Evolutionary conservation across 2,113 vertebrate genomes (phyloP), one percentile per base, ranked within the genome.

Genomic region (Brachionichthys hirsutus): DNA sequence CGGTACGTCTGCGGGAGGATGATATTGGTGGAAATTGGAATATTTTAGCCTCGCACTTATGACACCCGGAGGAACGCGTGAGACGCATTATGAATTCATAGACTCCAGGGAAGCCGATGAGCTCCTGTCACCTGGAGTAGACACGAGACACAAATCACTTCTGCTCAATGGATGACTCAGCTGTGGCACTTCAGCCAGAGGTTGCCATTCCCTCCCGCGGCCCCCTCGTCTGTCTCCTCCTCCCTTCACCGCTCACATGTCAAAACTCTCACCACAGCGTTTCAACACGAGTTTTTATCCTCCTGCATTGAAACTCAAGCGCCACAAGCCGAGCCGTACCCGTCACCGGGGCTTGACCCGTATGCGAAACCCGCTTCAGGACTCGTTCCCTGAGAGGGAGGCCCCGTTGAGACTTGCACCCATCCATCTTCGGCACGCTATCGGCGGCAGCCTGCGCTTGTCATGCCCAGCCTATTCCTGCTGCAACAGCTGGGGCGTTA

Each of bases 21-120:
- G 46, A 52, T 43, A 66, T 50, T 76, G 79, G 72, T 54, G 80
- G 75, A 73, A 85, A 87, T 77, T 83, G 83, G 74, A n/a, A 73
- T 81, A 75, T 83, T 80, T 73, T 57, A 63, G 36, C 24, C 55
- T 61, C 63, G 46, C 36, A 46, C 70, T 78, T 38, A 63, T 64
- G 71, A 82, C 74, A 70, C 65, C 49, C 63, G 20, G 63, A 75
- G 49, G 74, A 62, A 48, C 4, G 20, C n/a, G 15, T 60, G 65
- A 82, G 71, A 63, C 59, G 51, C 65, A 82, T 87, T 85, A 86
- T 75, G 80, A 80, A 89, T 90, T 87, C 78, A 88, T 81, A 46
- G 66, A 73, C 61, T 82, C 73, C 34, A 9, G 68, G 75, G 71
- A 81, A 65, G 73, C 63, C 83, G 85, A 88, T 84, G 71, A 84